Evolutionary conservation across 1,140 invertebrate genomes (phyloP).

Genomic region (Drosophila sproati): DNA sequence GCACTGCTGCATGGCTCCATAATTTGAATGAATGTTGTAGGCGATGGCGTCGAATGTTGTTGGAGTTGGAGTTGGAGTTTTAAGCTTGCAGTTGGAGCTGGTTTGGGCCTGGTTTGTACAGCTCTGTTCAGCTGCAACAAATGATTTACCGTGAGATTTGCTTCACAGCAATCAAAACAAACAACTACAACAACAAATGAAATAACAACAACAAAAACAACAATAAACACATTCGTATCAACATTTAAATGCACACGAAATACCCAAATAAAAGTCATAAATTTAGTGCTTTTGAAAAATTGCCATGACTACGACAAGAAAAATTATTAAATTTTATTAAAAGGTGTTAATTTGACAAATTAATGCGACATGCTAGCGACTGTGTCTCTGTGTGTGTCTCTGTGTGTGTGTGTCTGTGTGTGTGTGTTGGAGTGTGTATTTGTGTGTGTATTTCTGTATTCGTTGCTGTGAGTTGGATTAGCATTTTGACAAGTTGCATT

Average conservation of each 20-base stretch:
- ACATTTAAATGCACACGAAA: conserved; percentile 47
- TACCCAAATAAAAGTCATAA: conserved; percentile 62
- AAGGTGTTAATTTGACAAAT: conserved; percentile 82
- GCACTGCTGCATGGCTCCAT: conserved; percentile 66
- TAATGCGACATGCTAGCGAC: conserved; percentile 50
- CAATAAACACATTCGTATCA: neutral
- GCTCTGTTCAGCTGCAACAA: conserved; percentile 46
- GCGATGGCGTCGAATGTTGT: conserved; percentile 52
- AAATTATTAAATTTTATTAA: conserved; percentile 68
- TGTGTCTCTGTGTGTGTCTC: conserved; percentile 1
- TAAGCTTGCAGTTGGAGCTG: neutral
- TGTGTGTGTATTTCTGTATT: neutral
- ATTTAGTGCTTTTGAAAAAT: conserved; percentile 74
- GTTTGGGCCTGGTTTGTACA: neutral
- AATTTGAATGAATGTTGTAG: conserved; percentile 83
- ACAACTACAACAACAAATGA: conserved; percentile 42
- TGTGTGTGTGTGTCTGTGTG: conserved; percentile 34
- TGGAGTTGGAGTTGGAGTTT: conserved; percentile 14
- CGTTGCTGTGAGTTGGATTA: no score
- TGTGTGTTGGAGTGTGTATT: neutral
- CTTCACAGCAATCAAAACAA: conserved; percentile 21
- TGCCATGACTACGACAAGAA: conserved; percentile 42
- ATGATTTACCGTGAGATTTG: conserved; percentile 78
- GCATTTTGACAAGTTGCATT: no score
- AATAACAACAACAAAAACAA: conserved; percentile 34